A percentile compares a stretch with the other conserved stretches of the same genome.
Evolutionary conservation across 1,140 invertebrate species (phyloP).

Genomic region (Trichomalopsis sarcophagae): DNA sequence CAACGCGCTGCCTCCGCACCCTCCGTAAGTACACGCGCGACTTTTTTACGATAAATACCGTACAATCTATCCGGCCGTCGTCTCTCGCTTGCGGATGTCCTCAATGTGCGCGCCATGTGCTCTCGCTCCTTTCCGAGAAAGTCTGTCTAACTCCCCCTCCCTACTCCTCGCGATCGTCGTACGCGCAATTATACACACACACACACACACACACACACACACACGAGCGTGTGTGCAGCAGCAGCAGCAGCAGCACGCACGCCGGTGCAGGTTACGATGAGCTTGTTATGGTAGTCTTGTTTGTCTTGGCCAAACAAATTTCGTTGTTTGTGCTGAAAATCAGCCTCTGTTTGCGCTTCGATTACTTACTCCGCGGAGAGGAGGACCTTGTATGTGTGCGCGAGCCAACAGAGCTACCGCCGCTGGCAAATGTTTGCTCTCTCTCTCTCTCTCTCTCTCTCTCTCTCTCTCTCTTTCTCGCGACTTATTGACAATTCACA

Average conservation of each 20-base stretch:
- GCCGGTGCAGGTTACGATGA: not conserved
- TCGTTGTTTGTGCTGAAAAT: constrained; percentile 6
- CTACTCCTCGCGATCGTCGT: not conserved
- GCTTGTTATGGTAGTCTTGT: constrained; percentile 6
- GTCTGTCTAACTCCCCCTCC: not conserved
- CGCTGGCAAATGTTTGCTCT: constrained; percentile 24
- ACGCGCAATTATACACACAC: constrained; percentile 26
- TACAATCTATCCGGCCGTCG: not conserved
- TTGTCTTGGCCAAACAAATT: constrained; percentile 26
- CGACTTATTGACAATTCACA: constrained; percentile 4
- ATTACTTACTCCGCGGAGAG: not conserved
- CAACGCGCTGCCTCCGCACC: constrained; percentile 36
- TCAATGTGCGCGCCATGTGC: not conserved
- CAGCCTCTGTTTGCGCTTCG: constrained; percentile 14
- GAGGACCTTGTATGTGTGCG: constrained; percentile 29
- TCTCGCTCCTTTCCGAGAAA: not conserved
- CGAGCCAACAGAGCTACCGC: constrained; percentile 34
- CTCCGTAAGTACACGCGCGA: constrained; percentile 14
- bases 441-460: not conserved
- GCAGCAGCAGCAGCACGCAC: too few relatives aligned
- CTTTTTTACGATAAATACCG: too few relatives aligned
- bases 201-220: constrained; percentile 34
- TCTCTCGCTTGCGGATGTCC: not conserved
- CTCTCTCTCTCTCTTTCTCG: not conserved
- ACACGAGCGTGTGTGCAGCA: constrained; percentile 43